phyloP scores from a whole-genome alignment of 2,888 invertebrate genomes.

The Epinotia demarniana region DNA sequence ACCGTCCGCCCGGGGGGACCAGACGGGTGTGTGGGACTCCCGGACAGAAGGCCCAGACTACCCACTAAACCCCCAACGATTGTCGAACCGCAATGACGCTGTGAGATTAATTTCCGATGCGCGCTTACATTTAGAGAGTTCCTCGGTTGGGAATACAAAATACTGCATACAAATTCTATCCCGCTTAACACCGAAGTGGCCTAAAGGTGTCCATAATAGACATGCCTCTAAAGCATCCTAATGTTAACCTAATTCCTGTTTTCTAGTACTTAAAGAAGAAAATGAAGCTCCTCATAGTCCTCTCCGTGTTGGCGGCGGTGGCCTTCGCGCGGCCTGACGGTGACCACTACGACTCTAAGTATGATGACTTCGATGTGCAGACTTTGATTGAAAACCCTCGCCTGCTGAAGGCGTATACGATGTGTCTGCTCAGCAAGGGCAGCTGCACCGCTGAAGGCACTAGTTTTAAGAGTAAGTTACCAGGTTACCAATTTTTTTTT shows the following conservation, averaged over 20 bases:
- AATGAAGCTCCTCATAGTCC: constrained; percentile 58
- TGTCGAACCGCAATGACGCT: too few relatives aligned
- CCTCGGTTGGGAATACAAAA: too few relatives aligned
- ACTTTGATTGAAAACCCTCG: constrained; percentile 53
- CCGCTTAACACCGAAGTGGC: too few relatives aligned
- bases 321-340: constrained; percentile 54
- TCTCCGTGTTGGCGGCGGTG: constrained; percentile 51
- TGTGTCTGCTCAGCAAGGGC: constrained; percentile 58
- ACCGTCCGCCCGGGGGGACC: too few relatives aligned
- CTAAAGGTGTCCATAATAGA: not conserved
- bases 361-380: constrained; percentile 59
- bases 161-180: too few relatives aligned
- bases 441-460: constrained; percentile 64
- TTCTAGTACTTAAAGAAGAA: not conserved
- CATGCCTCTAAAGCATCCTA: not conserved
- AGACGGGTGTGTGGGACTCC: too few relatives aligned
- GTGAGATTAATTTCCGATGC: too few relatives aligned
- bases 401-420: constrained; percentile 53
- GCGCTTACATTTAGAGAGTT: too few relatives aligned
- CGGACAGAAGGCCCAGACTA: too few relatives aligned
- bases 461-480: constrained; percentile 61
- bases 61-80: too few relatives aligned
- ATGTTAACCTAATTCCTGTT: not conserved
- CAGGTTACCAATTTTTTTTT: too few relatives aligned
- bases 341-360: constrained; percentile 55